Evolutionary conservation across 2,797 vertebrate species (phyloP).

Genomic region (Naso thynnoides): DNA sequence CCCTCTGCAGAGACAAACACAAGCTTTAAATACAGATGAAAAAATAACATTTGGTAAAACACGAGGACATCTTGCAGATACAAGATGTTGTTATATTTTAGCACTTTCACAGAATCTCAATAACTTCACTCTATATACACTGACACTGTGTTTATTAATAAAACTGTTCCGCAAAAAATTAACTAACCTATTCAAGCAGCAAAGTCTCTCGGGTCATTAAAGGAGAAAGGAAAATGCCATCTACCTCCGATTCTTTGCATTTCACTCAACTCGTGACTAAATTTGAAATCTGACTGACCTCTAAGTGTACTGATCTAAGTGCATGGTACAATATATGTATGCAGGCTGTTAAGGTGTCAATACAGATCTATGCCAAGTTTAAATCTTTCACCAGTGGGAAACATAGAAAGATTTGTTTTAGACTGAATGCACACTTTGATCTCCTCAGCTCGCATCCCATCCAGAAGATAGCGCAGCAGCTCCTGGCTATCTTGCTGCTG

Average conservation of each 20-base stretch:
- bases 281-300: slow-evolving; percentile 10
- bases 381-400: slow-evolving; percentile 4
- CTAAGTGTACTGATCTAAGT: not conserved
- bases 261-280: slow-evolving; percentile 10
- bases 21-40: slow-evolving; percentile 8
- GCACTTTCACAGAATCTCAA: not conserved
- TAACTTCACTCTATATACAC: not conserved
- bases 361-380: not conserved
- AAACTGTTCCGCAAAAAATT: not conserved
- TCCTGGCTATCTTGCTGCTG: slow-evolving; percentile 99
- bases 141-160: slow-evolving; percentile 1
- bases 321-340: not conserved
- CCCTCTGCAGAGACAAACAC: slow-evolving; percentile 84
- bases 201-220: slow-evolving; percentile 16
- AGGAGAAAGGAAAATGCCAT: not conserved
- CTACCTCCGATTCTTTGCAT: slow-evolving; percentile 1
- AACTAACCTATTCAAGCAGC: not conserved
- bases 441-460: slow-evolving; percentile 97
- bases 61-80: not conserved
- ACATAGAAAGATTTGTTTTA: not conserved
- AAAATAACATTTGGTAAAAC: not conserved
- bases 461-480: slow-evolving; percentile 94
- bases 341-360: not conserved
- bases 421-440: slow-evolving; percentile 80
- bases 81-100: not conserved